Evolutionary conservation across 1,140 invertebrate genomes (phyloP), one percentile per base, ranked within the genome.

Genomic region (Drosophila arizonae): DNA sequence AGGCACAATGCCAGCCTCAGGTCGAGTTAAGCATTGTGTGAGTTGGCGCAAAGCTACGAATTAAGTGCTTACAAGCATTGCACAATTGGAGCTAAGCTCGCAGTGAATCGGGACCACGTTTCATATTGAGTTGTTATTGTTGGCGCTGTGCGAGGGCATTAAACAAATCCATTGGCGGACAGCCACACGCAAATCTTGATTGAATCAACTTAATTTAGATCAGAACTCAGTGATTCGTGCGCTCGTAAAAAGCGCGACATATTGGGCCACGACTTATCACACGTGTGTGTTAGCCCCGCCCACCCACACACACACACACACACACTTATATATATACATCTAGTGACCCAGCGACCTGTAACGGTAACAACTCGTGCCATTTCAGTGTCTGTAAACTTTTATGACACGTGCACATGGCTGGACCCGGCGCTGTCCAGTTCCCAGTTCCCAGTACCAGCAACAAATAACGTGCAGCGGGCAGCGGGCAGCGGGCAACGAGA

Each of bases 181-280:
- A 72, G 76, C 70, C 52, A 76, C 79, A 87, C 76, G 81, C 79
- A 86, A 87, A 86, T 86, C 81, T 86, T 86, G 81, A 86, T 86
- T 86, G 81, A 86, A 86, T 87, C 81, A 87, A 86, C 81, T 86
- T 86, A 86, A 86, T 86, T 86, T 86, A 86, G 81, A 86, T 86
- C 81, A 86, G 81, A 78, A 80, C 58, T 65, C 81, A 86, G 79
- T 87, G 81, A 86, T 86, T 86, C 79, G 81, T 87, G 79, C 65
- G 84, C 71, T 82, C 84, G 81, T 86, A 86, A 86, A 86, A 86
- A 76, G 79, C 84, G 81, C 81, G 81, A 87, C 81, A 87, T 87
- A 86, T 87, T 87, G 82, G 84, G 36, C 57, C 46, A 76, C 82
- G 81, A 86, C 81, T 87, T 86, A 86, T 87, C 81, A 82, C 81